A percentile compares a stretch with the other conserved stretches of the same genome.
phyloP scores from a whole-genome alignment of 2,888 invertebrate species.

The Notocelia uddmanniana region DNA sequence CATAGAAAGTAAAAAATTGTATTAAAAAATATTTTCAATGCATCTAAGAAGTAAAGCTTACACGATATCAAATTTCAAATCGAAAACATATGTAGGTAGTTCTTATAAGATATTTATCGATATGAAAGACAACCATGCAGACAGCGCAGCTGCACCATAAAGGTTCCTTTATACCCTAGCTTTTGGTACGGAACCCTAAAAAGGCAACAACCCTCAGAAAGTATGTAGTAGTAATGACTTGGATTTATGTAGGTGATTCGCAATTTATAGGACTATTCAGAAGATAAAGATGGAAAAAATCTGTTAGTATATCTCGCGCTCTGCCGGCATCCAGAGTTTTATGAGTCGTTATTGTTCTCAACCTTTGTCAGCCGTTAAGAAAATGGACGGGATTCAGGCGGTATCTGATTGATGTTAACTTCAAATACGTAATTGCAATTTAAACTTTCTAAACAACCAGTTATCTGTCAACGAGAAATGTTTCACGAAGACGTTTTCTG shows the following conservation, averaged over 20 bases:
- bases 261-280: conserved; percentile 31
- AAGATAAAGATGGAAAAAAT: conserved; percentile 36
- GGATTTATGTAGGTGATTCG: conserved; percentile 35
- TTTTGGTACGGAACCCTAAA: no score
- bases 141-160: no score
- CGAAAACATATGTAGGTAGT: no score
- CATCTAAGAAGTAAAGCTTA: no score
- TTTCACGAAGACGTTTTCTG: conserved; percentile 10
- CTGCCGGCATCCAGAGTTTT: conserved; percentile 19
- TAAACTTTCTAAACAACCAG: conserved; percentile 35
- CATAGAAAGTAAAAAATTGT: no score
- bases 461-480: conserved; percentile 24
- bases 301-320: conserved; percentile 26
- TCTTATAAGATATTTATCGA: no score
- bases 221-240: conserved; percentile 8
- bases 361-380: conserved; percentile 24
- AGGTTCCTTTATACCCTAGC: no score
- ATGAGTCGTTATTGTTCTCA: conserved; percentile 33
- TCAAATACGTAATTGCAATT: conserved; percentile 22
- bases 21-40: no score
- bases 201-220: conserved; percentile 27
- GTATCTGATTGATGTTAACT: conserved; percentile 27
- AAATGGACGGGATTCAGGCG: conserved; percentile 21
- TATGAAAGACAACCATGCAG: no score
- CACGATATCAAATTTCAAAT: no score